Evolutionary conservation across 1,140 invertebrate genomes (phyloP).

Genomic region (Rhagoletis pomonella): DNA sequence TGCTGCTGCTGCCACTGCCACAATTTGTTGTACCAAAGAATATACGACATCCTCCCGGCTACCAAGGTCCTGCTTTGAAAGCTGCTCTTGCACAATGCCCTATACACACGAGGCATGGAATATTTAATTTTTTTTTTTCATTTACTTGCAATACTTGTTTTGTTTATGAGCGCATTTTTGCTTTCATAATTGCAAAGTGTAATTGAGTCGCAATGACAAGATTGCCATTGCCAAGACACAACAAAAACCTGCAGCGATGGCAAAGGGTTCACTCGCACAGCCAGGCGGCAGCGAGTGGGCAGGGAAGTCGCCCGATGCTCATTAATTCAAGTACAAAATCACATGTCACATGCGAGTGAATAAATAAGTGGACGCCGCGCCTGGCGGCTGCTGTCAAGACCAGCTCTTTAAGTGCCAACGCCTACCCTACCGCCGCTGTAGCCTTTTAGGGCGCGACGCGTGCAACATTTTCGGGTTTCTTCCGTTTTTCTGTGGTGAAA

Average conservation of each 20-base stretch:
- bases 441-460: neutral
- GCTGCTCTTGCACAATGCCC: neutral
- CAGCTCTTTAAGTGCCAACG: constrained; percentile 35
- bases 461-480: constrained; percentile 14
- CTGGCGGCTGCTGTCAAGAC: constrained; percentile 45
- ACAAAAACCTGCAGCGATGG: constrained; percentile 17
- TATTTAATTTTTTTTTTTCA: neutral
- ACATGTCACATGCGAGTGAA: constrained; percentile 50
- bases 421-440: neutral
- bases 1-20: no score
- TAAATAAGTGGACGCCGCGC: constrained; percentile 33
- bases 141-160: constrained; percentile 25
- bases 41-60: no score
- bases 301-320: constrained; percentile 36
- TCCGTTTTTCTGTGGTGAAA: neutral
- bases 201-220: constrained; percentile 52
- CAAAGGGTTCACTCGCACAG: neutral
- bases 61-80: constrained; percentile 12
- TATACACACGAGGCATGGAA: neutral
- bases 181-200: constrained; percentile 49
- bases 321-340: constrained; percentile 58
- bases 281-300: neutral
- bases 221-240: neutral
- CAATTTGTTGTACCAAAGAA: no score
- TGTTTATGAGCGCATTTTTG: constrained; percentile 37